phyloP scores from a whole-genome alignment of 2,888 invertebrate genomes.

The Drosophila koepferae region DNA sequence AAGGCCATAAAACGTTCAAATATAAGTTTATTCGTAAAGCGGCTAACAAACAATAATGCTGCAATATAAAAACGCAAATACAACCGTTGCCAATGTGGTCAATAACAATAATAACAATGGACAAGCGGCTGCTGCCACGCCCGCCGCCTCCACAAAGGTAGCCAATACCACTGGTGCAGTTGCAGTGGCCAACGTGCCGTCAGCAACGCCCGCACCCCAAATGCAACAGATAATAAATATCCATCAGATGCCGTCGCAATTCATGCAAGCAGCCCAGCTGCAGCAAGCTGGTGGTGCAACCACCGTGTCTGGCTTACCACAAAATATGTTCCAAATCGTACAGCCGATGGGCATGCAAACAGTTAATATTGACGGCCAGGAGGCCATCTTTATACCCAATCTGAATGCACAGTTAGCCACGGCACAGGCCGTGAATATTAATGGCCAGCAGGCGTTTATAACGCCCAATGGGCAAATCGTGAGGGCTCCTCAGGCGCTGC shows the following conservation, averaged over 20 bases:
- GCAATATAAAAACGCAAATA: slow-evolving; percentile 75
- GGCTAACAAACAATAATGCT: slow-evolving; percentile 61
- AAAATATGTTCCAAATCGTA: slow-evolving; percentile 86
- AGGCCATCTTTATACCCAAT: slow-evolving; percentile 95
- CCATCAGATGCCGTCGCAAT: slow-evolving; percentile 79
- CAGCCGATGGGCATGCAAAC: slow-evolving; percentile 92
- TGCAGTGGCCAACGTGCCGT: slow-evolving; percentile 23
- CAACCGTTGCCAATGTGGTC: slow-evolving; percentile 43
- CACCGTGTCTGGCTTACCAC: slow-evolving; percentile 46
- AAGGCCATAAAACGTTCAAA: slow-evolving; percentile 9
- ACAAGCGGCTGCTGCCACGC: slow-evolving; percentile 48
- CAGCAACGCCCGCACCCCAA: slow-evolving; percentile 59
- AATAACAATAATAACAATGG: slow-evolving; percentile 47
- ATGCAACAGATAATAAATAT: slow-evolving; percentile 82
- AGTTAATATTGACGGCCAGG: slow-evolving; percentile 96
- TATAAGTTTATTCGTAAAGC: neutral
- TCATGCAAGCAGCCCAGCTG: slow-evolving; percentile 54
- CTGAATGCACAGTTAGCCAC: slow-evolving; percentile 86
- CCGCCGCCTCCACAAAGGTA: slow-evolving; percentile 66
- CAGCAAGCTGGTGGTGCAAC: slow-evolving; percentile 35
- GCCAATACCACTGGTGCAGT: slow-evolving; percentile 42
- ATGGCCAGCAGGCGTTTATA: slow-evolving; percentile 86
- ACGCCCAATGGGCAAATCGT: slow-evolving; percentile 90
- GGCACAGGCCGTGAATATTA: slow-evolving; percentile 86
- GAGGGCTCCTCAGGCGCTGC: slow-evolving; percentile 86